A percentile compares a stretch with the other conserved stretches of the same genome.
phyloP scores from a whole-genome alignment of 1,140 invertebrate species.

The Neomicropteryx cornuta region DNA sequence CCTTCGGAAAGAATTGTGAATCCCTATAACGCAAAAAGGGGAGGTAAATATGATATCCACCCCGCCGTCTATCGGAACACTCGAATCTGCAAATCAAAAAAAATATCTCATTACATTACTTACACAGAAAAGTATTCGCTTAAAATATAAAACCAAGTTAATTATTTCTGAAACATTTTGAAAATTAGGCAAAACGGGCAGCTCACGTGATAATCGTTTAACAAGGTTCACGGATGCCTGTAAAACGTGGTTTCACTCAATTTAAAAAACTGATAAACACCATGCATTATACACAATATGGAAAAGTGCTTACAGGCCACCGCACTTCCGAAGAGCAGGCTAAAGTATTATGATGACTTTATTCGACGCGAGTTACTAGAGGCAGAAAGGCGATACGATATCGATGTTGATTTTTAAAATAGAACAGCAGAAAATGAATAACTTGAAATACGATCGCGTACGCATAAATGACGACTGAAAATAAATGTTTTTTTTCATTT shows the following conservation, averaged over 20 bases:
- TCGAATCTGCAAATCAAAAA: slow-evolving; percentile 30
- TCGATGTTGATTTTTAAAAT: slow-evolving; percentile 26
- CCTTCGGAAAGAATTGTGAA: slow-evolving; percentile 37
- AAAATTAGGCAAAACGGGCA: slow-evolving; percentile 34
- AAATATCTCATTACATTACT: slow-evolving; percentile 14
- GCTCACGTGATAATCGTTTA: too few relatives aligned
- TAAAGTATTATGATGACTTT: slow-evolving; percentile 24
- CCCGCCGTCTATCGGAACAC: slow-evolving; percentile 23
- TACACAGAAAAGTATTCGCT: not conserved
- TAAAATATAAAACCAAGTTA: not conserved
- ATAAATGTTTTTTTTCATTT: slow-evolving; percentile 39
- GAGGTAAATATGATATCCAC: slow-evolving; percentile 26
- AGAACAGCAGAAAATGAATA: slow-evolving; percentile 28
- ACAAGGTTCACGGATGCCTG: too few relatives aligned
- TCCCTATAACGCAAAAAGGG: slow-evolving; percentile 28
- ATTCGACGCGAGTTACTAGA: slow-evolving; percentile 11
- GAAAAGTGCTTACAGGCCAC: slow-evolving; percentile 15
- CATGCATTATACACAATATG: slow-evolving; percentile 3
- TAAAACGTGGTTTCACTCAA: too few relatives aligned
- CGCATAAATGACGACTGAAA: slow-evolving; percentile 38
- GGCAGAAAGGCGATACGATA: slow-evolving; percentile 22
- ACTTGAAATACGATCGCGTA: slow-evolving; percentile 29
- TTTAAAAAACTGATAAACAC: slow-evolving; percentile 6
- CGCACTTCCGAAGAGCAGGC: slow-evolving; percentile 33
- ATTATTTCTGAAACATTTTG: slow-evolving; percentile 24